These are phyloP conservation scores for Upupa epops DNA, from an alignment of 2,113 vertebrate species.

Conservation along the genomic window DNA sequence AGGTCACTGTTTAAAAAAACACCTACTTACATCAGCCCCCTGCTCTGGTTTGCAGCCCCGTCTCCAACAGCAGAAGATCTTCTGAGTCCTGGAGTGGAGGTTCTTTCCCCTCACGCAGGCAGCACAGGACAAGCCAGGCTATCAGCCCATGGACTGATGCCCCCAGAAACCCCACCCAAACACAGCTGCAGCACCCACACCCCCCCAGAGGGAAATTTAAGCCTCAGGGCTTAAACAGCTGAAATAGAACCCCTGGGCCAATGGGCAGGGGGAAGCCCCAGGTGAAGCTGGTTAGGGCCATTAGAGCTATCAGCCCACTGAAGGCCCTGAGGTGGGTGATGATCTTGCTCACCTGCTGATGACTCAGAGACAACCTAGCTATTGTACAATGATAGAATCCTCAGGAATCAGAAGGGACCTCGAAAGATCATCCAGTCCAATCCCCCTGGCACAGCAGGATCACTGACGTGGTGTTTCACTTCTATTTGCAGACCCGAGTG, in stretches of 20 bases:
- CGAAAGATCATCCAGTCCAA: too few species aligned
- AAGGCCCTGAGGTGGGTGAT: neutral
- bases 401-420: neutral
- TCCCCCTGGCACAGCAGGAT: neutral
- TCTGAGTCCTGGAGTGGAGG: neutral
- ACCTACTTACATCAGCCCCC: neutral
- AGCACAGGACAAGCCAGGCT: neutral
- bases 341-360: neutral
- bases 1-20: neutral
- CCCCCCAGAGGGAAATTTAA: neutral
- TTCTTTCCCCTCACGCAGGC: neutral
- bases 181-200: neutral
- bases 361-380: neutral
- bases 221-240: neutral
- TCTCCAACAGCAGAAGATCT: neutral
- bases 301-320: neutral
- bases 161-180: neutral
- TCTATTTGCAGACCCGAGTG: neutral
- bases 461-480: neutral
- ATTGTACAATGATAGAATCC: too few species aligned
- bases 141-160: accelerated
- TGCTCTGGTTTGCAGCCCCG: neutral
- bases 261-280: neutral
- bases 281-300: neutral
- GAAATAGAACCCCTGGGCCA: neutral